phyloP scores from a whole-genome alignment of 2,797 vertebrate genomes.

The Myiotriccus ornatus region DNA sequence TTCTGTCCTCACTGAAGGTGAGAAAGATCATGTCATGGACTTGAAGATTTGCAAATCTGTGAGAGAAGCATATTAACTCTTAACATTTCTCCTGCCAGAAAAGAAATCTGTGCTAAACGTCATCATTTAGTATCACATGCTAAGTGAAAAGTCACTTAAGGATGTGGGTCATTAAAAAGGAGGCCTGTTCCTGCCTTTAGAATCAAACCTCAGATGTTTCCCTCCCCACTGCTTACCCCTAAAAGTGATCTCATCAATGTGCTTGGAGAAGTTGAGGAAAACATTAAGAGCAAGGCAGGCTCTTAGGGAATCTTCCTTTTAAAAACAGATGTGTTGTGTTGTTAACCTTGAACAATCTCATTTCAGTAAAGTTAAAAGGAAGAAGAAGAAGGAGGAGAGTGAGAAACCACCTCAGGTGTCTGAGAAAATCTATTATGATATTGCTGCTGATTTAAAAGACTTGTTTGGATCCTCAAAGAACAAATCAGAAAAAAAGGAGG shows the following conservation, averaged over 20 bases:
- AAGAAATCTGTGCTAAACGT: neutral
- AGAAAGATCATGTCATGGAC: neutral
- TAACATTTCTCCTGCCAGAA: neutral
- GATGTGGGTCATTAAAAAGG: neutral
- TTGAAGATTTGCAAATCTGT: neutral
- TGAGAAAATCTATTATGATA: constrained; percentile 84
- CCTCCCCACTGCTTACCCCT: neutral
- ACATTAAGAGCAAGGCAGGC: neutral
- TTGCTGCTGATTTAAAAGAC: constrained; percentile 83
- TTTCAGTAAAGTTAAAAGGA: constrained; percentile 82
- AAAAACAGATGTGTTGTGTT: neutral
- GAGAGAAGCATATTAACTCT: neutral
- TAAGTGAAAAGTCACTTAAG: neutral
- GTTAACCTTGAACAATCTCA: neutral
- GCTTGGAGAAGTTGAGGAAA: neutral
- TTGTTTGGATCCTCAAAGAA: constrained; percentile 77
- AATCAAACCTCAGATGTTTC: neutral
- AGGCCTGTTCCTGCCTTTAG: neutral
- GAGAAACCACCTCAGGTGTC: constrained; percentile 88
- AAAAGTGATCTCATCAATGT: neutral
- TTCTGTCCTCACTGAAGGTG: neutral
- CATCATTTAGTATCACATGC: accelerated
- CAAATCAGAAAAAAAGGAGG: neutral
- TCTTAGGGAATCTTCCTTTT: neutral
- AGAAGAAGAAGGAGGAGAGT: constrained; percentile 81